phyloP scores from a whole-genome alignment of 2,888 invertebrate species.

The Dryobota labecula region DNA sequence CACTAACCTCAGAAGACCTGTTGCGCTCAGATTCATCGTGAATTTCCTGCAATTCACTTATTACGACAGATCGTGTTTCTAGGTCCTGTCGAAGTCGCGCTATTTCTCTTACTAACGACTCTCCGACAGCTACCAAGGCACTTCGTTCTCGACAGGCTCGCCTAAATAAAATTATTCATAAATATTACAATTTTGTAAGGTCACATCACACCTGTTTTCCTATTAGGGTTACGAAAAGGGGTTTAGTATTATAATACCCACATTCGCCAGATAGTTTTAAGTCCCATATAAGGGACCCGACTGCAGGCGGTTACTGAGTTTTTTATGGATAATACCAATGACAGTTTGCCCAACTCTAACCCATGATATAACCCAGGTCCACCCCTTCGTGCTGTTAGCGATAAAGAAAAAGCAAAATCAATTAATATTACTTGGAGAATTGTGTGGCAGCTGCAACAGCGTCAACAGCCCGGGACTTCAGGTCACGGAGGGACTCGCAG shows the following conservation, averaged over 20 bases:
- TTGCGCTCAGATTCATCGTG: slow-evolving; percentile 71
- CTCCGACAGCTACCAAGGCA: slow-evolving; percentile 80
- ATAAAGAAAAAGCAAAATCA: not conserved
- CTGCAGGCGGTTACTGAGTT: not conserved
- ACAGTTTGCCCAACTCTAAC: not conserved
- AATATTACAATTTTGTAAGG: not conserved
- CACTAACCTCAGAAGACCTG: slow-evolving; percentile 75
- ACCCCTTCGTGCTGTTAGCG: not conserved
- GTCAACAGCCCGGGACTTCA: slow-evolving; percentile 79
- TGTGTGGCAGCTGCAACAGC: slow-evolving; percentile 78
- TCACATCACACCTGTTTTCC: not conserved
- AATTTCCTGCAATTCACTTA: slow-evolving; percentile 72
- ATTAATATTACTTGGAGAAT: slow-evolving; percentile 77
- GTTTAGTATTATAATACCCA: not conserved
- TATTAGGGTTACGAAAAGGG: not conserved
- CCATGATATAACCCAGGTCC: not conserved
- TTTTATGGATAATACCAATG: not conserved
- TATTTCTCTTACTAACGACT: slow-evolving; percentile 83
- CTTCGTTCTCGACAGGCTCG: slow-evolving; percentile 80
- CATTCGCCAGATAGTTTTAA: not conserved
- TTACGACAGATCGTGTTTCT: slow-evolving; percentile 70
- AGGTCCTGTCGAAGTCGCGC: slow-evolving; percentile 81
- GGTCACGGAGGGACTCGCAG: slow-evolving; percentile 79
- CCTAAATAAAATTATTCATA: slow-evolving; percentile 64
- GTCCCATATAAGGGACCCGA: not conserved